Conservation (phyloP, 2,797 vertebrate genomes). For the Selene dorsalis region DNA sequence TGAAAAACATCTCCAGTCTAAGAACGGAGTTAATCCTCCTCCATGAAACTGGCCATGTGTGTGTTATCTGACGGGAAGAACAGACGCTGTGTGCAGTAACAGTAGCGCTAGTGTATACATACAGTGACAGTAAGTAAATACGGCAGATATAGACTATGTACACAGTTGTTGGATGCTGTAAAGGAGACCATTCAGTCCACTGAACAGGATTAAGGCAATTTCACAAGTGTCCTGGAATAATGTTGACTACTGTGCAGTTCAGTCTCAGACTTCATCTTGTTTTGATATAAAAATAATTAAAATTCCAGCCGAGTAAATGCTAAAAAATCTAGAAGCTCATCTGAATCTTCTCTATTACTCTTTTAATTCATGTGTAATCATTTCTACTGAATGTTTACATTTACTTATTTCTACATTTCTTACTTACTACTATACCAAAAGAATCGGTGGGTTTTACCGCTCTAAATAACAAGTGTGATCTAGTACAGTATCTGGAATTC, state of each 20-base stretch:
- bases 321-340: constrained; percentile 41
- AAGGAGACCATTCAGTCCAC: constrained; percentile 66
- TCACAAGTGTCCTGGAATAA: constrained; percentile 70
- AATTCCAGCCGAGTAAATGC: constrained; percentile 39
- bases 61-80: constrained; percentile 59
- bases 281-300: constrained; percentile 66
- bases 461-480: background rate
- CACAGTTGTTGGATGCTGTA: constrained; percentile 65
- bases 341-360: constrained; percentile 8
- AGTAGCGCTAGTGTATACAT: constrained; percentile 37
- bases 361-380: constrained; percentile 9
- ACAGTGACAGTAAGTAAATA: constrained; percentile 42
- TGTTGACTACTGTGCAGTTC: constrained; percentile 49
- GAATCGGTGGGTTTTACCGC: constrained; percentile 1
- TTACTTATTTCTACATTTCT: constrained; percentile 19
- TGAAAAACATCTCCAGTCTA: constrained; percentile 11
- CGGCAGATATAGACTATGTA: constrained; percentile 71
- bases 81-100: constrained; percentile 28
- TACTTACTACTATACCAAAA: background rate
- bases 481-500: background rate
- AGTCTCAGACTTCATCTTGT: constrained; percentile 43
- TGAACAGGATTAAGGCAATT: constrained; percentile 81
- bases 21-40: constrained; percentile 33
- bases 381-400: constrained; percentile 14
- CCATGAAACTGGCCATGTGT: constrained; percentile 11